These are phyloP conservation scores for Zapornia atra DNA, from an alignment of 2,113 vertebrate genomes.

Conservation along the genomic window DNA sequence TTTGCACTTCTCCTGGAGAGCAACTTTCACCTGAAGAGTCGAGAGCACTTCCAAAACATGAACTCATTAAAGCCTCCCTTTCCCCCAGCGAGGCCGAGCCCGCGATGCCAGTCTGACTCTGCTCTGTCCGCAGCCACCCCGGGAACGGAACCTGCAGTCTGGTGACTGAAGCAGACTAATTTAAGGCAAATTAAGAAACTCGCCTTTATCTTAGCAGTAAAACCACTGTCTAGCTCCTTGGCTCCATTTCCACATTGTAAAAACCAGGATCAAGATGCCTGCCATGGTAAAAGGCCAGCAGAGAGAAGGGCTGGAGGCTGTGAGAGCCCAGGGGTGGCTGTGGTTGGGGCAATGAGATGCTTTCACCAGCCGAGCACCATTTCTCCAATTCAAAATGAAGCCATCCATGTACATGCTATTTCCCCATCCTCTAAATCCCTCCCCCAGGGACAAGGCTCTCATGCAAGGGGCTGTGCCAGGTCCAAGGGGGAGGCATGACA, in stretches of 20 bases:
- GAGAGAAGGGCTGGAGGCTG: background rate
- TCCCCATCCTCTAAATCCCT: background rate
- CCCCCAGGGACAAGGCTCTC: accelerated
- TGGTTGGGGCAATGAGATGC: background rate
- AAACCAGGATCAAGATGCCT: background rate
- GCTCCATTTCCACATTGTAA: accelerated
- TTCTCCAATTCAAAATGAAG: background rate
- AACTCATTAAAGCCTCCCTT: slow-evolving; percentile 21
- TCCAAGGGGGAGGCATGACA: background rate
- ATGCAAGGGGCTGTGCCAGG: accelerated
- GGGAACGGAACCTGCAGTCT: background rate
- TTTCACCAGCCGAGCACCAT: background rate
- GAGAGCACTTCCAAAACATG: slow-evolving; percentile 34
- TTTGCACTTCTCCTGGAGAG: slow-evolving; percentile 55
- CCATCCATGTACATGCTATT: accelerated
- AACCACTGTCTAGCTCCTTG: accelerated
- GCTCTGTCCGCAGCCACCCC: background rate
- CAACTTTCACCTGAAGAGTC: slow-evolving; percentile 54
- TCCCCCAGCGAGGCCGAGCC: background rate
- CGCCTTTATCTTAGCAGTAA: background rate
- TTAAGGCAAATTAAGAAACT: background rate
- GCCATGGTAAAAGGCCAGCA: background rate
- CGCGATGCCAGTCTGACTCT: background rate
- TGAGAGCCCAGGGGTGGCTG: background rate
- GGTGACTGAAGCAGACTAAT: accelerated